These are phyloP conservation scores for Luperina nickerlii DNA, from an alignment of 2,888 invertebrate species.

Conservation along the genomic window DNA sequence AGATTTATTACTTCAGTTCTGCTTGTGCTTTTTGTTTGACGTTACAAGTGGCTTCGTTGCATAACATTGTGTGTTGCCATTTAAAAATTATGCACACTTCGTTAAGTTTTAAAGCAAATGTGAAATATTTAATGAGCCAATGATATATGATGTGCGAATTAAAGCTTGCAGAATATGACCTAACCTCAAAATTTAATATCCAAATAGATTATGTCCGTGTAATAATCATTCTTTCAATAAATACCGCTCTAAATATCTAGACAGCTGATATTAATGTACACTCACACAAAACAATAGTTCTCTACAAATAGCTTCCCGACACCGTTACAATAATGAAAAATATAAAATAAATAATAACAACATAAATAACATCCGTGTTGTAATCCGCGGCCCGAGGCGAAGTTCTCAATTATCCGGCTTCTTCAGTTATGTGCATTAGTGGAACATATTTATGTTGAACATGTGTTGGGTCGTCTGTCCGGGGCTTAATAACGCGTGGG, in stretches of 20 bases:
- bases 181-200: slow-evolving; percentile 16
- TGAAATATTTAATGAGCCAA: slow-evolving; percentile 54
- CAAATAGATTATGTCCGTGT: slow-evolving; percentile 5
- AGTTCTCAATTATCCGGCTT: slow-evolving; percentile 69
- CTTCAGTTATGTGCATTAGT: slow-evolving; percentile 70
- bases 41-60: slow-evolving; percentile 38
- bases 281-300: slow-evolving; percentile 53
- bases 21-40: slow-evolving; percentile 48
- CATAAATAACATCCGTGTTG: slow-evolving; percentile 60
- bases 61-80: slow-evolving; percentile 36
- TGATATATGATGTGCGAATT: slow-evolving; percentile 49
- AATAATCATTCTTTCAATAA: slow-evolving; percentile 38
- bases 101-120: slow-evolving; percentile 53
- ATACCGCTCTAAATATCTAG: slow-evolving; percentile 34
- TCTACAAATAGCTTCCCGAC: slow-evolving; percentile 43
- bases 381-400: slow-evolving; percentile 61
- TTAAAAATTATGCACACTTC: slow-evolving; percentile 58
- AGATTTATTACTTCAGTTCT: slow-evolving; percentile 61
- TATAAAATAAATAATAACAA: slow-evolving; percentile 64
- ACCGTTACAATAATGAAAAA: slow-evolving; percentile 68
- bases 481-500: slow-evolving; percentile 55
- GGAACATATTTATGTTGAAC: slow-evolving; percentile 66
- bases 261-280: slow-evolving; percentile 51
- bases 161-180: slow-evolving; percentile 28
- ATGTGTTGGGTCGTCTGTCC: slow-evolving; percentile 57